phyloP scores from a whole-genome alignment of 2,113 vertebrate genomes.

The Pavo muticus region DNA sequence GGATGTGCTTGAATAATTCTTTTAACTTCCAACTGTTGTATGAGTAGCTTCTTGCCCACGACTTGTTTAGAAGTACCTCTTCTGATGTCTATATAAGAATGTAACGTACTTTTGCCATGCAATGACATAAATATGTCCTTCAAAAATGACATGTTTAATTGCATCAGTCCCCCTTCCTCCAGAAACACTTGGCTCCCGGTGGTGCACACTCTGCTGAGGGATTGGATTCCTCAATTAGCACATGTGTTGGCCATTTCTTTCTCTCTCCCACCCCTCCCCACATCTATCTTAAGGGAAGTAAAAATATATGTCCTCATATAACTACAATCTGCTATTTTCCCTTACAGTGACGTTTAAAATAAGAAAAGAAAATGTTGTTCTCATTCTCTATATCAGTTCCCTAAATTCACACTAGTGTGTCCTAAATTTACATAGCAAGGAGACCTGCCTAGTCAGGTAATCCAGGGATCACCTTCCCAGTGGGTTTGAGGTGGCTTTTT shows the following conservation, averaged over 20 bases:
- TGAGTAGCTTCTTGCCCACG: not conserved
- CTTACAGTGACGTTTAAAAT: conserved; percentile 50
- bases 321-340: conserved; percentile 72
- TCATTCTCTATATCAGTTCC: not conserved
- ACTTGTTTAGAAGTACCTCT: conserved; percentile 4
- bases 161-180: conserved; percentile 1
- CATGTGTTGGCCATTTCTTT: conserved; percentile 51
- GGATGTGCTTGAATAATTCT: not conserved
- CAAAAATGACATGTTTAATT: conserved; percentile 54
- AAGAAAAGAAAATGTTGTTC: conserved; percentile 56
- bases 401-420: not conserved
- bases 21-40: not conserved
- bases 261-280: not conserved
- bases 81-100: not conserved
- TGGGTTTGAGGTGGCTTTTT: not conserved
- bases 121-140: conserved; percentile 44
- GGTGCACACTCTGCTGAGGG: conserved; percentile 1
- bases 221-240: conserved; percentile 55
- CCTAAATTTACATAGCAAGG: not conserved
- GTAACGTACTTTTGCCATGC: conserved; percentile 8
- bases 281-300: conserved; percentile 66
- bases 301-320: conserved; percentile 73
- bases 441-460: not conserved
- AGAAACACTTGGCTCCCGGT: conserved; percentile 55
- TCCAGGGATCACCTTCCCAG: not conserved